phyloP scores from a whole-genome alignment of 2,888 invertebrate genomes.

The Sinodicranocentrus sp. region DNA sequence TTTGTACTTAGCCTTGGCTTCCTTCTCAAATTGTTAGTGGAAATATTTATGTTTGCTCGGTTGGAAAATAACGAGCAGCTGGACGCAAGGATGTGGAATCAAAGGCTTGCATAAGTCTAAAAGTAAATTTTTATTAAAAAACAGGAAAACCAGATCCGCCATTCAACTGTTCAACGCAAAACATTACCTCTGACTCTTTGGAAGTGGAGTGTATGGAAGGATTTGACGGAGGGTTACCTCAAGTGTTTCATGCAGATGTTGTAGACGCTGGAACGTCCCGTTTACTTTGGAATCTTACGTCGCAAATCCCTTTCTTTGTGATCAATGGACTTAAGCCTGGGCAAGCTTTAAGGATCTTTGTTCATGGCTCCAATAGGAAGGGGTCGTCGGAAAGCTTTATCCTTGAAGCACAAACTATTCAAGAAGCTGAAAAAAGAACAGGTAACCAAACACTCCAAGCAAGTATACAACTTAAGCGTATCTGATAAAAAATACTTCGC shows the following conservation, averaged over 20 bases:
- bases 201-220: conserved; percentile 86
- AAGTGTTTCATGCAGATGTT: conserved; percentile 86
- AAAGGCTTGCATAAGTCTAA: neutral
- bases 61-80: too few species aligned
- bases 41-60: neutral
- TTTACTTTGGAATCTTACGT: conserved; percentile 85
- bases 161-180: conserved; percentile 87
- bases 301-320: conserved; percentile 86
- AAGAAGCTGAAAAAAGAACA: conserved; percentile 88
- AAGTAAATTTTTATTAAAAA: neutral
- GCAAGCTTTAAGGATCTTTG: conserved; percentile 86
- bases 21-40: neutral
- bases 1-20: conserved; percentile 1
- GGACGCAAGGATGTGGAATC: too few species aligned
- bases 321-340: conserved; percentile 89
- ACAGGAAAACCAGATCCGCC: conserved; percentile 87
- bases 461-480: too few species aligned
- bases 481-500: too few species aligned
- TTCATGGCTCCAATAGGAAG: conserved; percentile 90
- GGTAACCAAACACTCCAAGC: conserved; percentile 80
- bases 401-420: conserved; percentile 86
- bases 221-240: conserved; percentile 87
- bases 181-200: conserved; percentile 88
- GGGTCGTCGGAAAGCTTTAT: conserved; percentile 87
- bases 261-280: conserved; percentile 84